Evolutionary conservation across 2,888 invertebrate species (phyloP).

Genomic region (Frankliniella intonsa): DNA sequence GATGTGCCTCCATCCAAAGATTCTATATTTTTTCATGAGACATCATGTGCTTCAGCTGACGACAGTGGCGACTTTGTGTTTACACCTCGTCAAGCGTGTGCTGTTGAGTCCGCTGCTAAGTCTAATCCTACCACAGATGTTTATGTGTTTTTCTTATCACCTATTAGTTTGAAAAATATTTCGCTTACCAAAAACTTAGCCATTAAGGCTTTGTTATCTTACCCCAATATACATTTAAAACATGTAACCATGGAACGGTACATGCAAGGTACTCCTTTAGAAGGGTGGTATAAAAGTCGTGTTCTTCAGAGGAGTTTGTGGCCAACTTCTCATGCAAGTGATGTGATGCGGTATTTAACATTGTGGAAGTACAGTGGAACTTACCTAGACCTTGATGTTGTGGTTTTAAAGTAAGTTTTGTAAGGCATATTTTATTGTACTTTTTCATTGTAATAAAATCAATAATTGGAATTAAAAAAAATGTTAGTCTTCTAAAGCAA

Average conservation of each 20-base stretch:
- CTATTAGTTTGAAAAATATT: slow-evolving; percentile 34
- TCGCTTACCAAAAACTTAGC: slow-evolving; percentile 27
- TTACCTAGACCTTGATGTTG: slow-evolving; percentile 69
- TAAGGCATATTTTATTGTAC: not conserved
- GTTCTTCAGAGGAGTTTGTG: slow-evolving; percentile 52
- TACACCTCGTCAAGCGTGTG: slow-evolving; percentile 59
- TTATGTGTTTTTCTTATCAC: slow-evolving; percentile 43
- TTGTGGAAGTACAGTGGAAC: slow-evolving; percentile 73
- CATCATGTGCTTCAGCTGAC: slow-evolving; percentile 6
- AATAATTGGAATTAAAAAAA: not conserved
- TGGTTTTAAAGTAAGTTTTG: slow-evolving; percentile 53
- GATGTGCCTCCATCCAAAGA: slow-evolving; percentile 4
- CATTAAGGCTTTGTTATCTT: slow-evolving; percentile 30
- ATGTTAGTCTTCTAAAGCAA: not conserved
- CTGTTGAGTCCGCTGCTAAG: slow-evolving; percentile 62
- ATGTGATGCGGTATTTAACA: slow-evolving; percentile 60
- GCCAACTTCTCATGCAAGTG: slow-evolving; percentile 59
- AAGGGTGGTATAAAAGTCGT: slow-evolving; percentile 51
- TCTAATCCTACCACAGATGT: slow-evolving; percentile 56
- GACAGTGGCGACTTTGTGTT: slow-evolving; percentile 40
- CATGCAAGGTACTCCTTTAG: slow-evolving; percentile 53
- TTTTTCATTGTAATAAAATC: not conserved
- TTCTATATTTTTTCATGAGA: slow-evolving; percentile 30
- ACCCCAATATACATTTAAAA: slow-evolving; percentile 50
- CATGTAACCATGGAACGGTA: slow-evolving; percentile 50